phyloP scores from a whole-genome alignment of 2,113 vertebrate species.

The Rissa tridactyla region DNA sequence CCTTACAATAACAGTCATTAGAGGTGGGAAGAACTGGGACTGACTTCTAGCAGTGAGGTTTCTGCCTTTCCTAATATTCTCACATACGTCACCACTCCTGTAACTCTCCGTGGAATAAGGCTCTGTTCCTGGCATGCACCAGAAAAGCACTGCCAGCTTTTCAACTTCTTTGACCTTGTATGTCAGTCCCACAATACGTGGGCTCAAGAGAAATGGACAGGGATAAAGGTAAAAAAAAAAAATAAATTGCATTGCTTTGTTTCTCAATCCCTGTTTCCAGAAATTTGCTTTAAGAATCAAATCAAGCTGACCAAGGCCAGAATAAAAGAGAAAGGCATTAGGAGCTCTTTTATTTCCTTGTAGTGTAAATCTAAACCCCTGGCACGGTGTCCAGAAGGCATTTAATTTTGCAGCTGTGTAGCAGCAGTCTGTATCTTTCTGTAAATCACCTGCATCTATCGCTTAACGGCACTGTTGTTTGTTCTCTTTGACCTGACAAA shows the following conservation, averaged over 20 bases:
- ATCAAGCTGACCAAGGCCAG: background rate
- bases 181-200: background rate
- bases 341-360: background rate
- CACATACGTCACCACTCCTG: background rate
- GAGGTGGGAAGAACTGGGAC: background rate
- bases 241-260: background rate
- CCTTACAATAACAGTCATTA: background rate
- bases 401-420: background rate
- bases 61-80: background rate
- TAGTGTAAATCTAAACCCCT: background rate
- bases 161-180: background rate
- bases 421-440: background rate
- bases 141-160: background rate
- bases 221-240: background rate
- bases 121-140: background rate
- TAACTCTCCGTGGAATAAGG: background rate
- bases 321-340: background rate
- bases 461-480: background rate
- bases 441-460: background rate
- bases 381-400: background rate
- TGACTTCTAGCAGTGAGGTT: background rate
- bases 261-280: background rate
- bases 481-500: conserved; percentile 30
- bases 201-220: background rate
- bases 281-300: background rate